Conservation (phyloP, 2,113 vertebrate species). For the Mesembrinibis cayennensis region DNA sequence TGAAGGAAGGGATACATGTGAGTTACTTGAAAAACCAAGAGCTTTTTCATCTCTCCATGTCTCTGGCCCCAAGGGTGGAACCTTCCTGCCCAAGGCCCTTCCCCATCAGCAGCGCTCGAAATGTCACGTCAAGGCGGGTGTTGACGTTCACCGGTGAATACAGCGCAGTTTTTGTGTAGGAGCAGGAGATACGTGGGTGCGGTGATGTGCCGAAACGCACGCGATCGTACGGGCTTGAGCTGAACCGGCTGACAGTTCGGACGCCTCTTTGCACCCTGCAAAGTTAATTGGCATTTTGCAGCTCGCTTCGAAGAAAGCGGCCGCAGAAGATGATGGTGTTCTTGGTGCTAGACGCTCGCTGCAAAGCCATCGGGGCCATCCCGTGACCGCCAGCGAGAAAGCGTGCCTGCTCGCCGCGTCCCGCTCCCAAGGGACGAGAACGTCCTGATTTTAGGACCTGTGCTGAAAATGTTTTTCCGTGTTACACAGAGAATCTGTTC, state of each 20-base stretch:
- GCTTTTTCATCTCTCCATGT: neutral
- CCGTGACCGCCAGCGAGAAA: neutral
- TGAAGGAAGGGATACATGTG: neutral
- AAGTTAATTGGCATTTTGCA: neutral
- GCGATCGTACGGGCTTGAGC: fast-evolving
- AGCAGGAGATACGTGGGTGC: neutral
- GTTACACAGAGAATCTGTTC: neutral
- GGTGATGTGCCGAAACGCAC: neutral
- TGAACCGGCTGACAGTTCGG: neutral
- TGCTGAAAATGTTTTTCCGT: neutral
- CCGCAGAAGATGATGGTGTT: neutral
- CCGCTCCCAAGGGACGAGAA: neutral
- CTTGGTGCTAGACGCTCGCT: neutral
- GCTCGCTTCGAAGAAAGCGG: neutral
- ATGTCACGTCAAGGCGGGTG: too few relatives aligned
- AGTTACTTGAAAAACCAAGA: neutral
- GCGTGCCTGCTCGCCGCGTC: fast-evolving
- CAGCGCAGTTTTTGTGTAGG: neutral
- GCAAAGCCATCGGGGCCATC: too few relatives aligned
- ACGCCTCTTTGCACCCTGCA: neutral
- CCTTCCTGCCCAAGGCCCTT: neutral
- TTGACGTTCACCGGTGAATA: neutral
- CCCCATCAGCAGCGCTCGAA: neutral
- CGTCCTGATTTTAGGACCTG: neutral
- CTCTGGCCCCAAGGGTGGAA: neutral